These are phyloP conservation scores for Micrastur ruficollis DNA, from an alignment of 2,797 vertebrate genomes.

Conservation along the genomic window DNA sequence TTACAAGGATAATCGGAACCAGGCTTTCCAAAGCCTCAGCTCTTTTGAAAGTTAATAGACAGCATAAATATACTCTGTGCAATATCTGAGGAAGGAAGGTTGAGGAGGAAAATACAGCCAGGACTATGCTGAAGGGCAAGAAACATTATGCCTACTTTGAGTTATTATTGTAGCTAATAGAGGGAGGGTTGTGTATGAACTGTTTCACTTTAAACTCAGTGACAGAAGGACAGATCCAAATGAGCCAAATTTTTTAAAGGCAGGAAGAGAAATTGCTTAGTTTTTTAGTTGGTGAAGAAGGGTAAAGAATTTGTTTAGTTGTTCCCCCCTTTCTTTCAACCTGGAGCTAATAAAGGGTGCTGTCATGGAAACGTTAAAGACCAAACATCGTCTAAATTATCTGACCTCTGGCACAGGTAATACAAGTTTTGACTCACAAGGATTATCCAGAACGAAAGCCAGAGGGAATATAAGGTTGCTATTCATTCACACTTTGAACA, in stretches of 20 bases:
- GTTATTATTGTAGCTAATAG: neutral
- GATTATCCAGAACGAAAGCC: conserved; percentile 26
- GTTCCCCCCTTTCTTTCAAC: neutral
- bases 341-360: conserved; percentile 44
- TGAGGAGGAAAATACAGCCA: neutral
- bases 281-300: neutral
- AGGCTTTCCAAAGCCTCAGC: neutral
- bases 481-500: conserved; percentile 54
- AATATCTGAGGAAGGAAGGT: neutral
- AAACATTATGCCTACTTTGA: neutral
- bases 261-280: neutral
- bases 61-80: conserved; percentile 9
- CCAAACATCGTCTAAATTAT: conserved; percentile 23
- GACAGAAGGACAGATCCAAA: neutral
- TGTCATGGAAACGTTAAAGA: conserved; percentile 46
- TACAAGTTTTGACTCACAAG: conserved; percentile 20
- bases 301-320: neutral
- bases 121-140: neutral
- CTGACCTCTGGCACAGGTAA: conserved; percentile 60
- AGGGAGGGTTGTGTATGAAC: neutral
- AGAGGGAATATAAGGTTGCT: conserved; percentile 51
- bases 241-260: neutral
- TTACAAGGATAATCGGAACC: conserved; percentile 19
- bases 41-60: conserved; percentile 41
- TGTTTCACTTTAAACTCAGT: neutral